Percentiles rank a stretch among this genome's conserved stretches.
These are phyloP conservation scores for Leptosomus discolor DNA, from an alignment of 2,113 vertebrate species.

Conservation along the genomic window DNA sequence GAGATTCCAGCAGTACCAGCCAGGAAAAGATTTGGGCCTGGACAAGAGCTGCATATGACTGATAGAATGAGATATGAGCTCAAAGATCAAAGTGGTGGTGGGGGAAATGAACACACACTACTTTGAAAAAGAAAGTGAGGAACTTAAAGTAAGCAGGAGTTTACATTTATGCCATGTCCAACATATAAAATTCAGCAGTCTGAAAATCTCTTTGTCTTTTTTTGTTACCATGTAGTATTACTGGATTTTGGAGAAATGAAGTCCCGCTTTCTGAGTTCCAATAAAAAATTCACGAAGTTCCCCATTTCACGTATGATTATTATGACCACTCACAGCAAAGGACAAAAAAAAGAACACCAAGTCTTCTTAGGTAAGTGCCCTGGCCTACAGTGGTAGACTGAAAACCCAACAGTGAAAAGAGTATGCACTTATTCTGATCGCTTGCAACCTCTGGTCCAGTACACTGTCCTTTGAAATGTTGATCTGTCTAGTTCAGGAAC, in stretches of 20 bases:
- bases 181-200: not conserved
- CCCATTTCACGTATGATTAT: not conserved
- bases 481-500: not conserved
- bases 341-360: not conserved
- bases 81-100: not conserved
- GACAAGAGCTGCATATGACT: not conserved
- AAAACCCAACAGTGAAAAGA: not conserved
- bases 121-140: not conserved
- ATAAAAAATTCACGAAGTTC: not conserved
- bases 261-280: not conserved
- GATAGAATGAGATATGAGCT: not conserved
- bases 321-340: not conserved
- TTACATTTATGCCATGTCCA: not conserved
- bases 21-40: not conserved
- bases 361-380: not conserved
- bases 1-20: not conserved
- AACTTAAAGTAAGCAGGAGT: not conserved
- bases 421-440: not conserved
- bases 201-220: not conserved
- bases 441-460: not conserved
- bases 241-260: not conserved
- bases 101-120: not conserved
- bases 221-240: not conserved
- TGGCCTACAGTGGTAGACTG: not conserved
- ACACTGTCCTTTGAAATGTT: not conserved